phyloP scores from a whole-genome alignment of 2,113 vertebrate species.

The Montifringilla adamsi region DNA sequence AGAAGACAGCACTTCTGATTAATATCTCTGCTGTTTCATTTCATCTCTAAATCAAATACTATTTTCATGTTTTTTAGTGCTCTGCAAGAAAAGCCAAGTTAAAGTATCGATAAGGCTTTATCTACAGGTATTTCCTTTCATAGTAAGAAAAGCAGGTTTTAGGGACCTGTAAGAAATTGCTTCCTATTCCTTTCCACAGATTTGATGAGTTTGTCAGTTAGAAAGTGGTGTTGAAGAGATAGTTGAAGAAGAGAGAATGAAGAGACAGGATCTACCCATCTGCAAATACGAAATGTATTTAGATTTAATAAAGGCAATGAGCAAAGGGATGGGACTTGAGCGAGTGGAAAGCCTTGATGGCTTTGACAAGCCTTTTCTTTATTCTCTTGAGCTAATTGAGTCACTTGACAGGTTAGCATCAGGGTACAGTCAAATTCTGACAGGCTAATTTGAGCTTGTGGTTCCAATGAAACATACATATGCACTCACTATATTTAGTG shows the following conservation, averaged over 20 bases:
- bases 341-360: constrained; percentile 20
- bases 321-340: constrained; percentile 10
- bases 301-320: constrained; percentile 50
- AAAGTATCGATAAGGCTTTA: constrained; percentile 27
- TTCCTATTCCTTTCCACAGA: background rate
- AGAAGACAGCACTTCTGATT: background rate
- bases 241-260: background rate
- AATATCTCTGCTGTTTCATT: background rate
- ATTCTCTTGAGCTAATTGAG: constrained; percentile 72
- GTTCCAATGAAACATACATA: constrained; percentile 63
- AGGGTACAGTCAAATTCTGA: constrained; percentile 66
- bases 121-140: background rate
- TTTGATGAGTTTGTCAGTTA: background rate
- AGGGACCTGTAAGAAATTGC: background rate
- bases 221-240: background rate
- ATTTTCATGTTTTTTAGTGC: background rate
- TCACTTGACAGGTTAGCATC: constrained; percentile 67
- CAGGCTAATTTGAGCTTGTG: constrained; percentile 74
- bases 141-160: background rate
- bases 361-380: constrained; percentile 70
- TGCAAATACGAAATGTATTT: constrained; percentile 20
- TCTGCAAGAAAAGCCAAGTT: background rate
- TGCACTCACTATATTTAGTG: constrained; percentile 69
- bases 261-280: background rate
- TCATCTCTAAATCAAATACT: background rate